Percentiles rank a stretch among this genome's conserved stretches.
Conservation (phyloP, 23 tunicate genomes). For the Clavelina lepadiformis region DNA sequence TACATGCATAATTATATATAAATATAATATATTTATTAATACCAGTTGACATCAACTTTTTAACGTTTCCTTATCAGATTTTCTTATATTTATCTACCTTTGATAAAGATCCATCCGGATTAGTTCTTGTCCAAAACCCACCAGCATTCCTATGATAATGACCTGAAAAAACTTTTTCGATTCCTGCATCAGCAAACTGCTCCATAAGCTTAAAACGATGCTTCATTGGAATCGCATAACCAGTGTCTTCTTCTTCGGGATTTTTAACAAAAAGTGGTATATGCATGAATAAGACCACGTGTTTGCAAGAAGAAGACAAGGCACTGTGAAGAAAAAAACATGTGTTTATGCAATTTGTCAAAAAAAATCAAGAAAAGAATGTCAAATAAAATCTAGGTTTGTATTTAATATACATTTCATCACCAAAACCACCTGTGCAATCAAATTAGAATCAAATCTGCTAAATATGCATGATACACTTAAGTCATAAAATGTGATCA, state of each 20-base stretch:
- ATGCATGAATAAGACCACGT: conserved; percentile 80
- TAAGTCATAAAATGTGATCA: neutral
- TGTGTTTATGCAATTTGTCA: neutral
- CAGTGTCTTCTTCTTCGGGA: conserved; percentile 55
- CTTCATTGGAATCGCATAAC: conserved; percentile 39
- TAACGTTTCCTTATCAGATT: no score
- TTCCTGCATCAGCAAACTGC: conserved; percentile 67
- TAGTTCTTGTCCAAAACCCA: conserved; percentile 52
- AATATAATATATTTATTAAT: no score
- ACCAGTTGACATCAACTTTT: no score
- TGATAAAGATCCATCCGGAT: conserved; percentile 15
- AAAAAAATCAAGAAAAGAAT: neutral
- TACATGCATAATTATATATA: no score
- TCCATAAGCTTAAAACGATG: conserved; percentile 21
- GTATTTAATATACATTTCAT: neutral
- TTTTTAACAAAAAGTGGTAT: conserved; percentile 68
- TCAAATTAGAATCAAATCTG: neutral
- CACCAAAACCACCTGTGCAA: neutral
- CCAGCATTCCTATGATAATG: conserved; percentile 85
- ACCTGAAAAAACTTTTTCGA: conserved; percentile 65
- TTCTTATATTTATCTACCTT: no score
- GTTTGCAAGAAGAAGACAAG: conserved; percentile 2
- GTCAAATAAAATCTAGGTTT: neutral
- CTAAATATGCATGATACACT: neutral
- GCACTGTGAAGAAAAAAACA: conserved; percentile 21